Evolutionary conservation across 2,113 vertebrate species (phyloP), one percentile per base, ranked within the genome.

Genomic region (Odontophorus gujanensis): DNA sequence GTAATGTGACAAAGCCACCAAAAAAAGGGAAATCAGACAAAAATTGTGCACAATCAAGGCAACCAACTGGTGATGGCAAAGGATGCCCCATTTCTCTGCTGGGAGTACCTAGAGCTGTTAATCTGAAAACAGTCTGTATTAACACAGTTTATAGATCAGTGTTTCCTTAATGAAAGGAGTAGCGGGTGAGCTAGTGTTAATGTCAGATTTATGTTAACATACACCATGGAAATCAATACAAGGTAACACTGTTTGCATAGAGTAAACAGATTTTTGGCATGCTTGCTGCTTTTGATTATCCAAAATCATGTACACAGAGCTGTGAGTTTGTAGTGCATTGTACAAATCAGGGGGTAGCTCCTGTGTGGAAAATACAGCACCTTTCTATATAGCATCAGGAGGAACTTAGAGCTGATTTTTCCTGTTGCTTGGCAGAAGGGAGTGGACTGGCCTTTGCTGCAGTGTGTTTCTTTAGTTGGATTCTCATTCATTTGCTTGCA

Each of bases 241-340:
- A 89, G 71, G 81, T 67, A 92, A 82, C 32, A 13, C 7, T 91
- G 83, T 93, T 97, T 94, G 71, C 67, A 47, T 32, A 93, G 90
- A 45, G 59, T 87, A 96, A 96, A 94, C 78, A 87, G 77, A 89
- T 83, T 90, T 59, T 95, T 95, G 92, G 83, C 87, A 30, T 13
- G 80, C 76, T 85, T 28, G 72, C 48, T 92, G 82, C 82, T 90
- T 92, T 92, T 66, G 62, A 61, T 89, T 71, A 92, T 78, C 69
- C 90, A 65, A 61, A 65, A 62, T 45, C 1, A 0, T 12, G 76
- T 75, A 92, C 0, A 0, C 65, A 36, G 66, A 72, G 36, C 66
- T 12, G 25, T 18, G 53, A 76, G 71, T 7, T 80, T 79, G 51
- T 36, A 13, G 36, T 21, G 53, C 18, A 2, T 28, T 69, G 48